These are phyloP conservation scores for Silvanus unidentatus DNA, from an alignment of 2,888 invertebrate genomes.

Conservation along the genomic window DNA sequence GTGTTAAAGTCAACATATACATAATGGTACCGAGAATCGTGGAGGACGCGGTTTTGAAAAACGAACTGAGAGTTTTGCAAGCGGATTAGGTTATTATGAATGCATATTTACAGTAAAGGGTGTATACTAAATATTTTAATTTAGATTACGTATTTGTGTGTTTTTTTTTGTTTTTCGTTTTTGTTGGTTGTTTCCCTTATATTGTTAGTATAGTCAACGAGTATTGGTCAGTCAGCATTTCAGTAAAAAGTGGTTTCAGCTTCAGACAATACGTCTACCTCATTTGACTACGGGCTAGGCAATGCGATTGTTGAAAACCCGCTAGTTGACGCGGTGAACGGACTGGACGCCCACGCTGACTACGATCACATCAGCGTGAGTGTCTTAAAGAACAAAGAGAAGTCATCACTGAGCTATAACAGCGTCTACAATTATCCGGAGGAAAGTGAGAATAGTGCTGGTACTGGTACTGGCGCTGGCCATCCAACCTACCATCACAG, in stretches of 20 bases:
- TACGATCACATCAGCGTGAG: constrained; percentile 46
- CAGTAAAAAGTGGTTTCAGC: constrained; percentile 58
- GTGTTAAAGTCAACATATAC: too few relatives aligned
- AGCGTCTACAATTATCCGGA: constrained; percentile 33
- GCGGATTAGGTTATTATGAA: too few relatives aligned
- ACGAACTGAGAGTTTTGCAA: too few relatives aligned
- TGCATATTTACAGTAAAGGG: too few relatives aligned
- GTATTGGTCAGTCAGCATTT: constrained; percentile 42
- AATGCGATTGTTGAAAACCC: constrained; percentile 57
- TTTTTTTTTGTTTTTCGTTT: neutral
- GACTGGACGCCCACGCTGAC: constrained; percentile 48
- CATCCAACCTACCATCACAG: constrained; percentile 39
- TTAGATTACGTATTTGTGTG: neutral
- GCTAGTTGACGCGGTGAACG: constrained; percentile 53
- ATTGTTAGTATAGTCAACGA: constrained; percentile 3
- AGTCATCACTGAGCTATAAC: constrained; percentile 27
- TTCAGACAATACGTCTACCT: constrained; percentile 52
- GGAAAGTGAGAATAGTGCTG: constrained; percentile 30
- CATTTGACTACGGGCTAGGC: constrained; percentile 50
- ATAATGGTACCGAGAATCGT: too few relatives aligned
- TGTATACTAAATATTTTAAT: neutral
- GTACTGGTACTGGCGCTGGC: constrained; percentile 19
- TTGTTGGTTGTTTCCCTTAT: constrained; percentile 4
- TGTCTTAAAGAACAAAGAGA: constrained; percentile 44
- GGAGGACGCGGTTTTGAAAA: too few relatives aligned